A percentile compares a stretch with the other conserved stretches of the same genome.
phyloP scores from a whole-genome alignment of 1,140 invertebrate genomes.

The Diabrotica undecimpunctata region DNA sequence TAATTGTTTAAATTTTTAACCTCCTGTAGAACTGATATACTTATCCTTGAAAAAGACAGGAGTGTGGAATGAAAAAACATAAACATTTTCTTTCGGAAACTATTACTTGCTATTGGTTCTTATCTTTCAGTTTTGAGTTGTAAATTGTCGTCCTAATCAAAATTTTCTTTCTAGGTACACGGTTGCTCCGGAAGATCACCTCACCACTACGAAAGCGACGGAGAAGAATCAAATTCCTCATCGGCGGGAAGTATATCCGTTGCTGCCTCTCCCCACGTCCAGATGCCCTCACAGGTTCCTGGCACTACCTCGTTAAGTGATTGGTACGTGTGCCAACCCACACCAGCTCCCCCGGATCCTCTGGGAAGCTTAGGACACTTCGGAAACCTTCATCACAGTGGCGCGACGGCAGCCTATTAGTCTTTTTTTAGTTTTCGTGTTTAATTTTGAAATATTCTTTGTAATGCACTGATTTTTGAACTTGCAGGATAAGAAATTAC shows the following conservation, averaged over 20 bases:
- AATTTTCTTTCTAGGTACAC: conserved; percentile 51
- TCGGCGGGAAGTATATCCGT: conserved; percentile 50
- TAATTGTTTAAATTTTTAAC: no score
- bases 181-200: conserved; percentile 50
- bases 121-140: no score
- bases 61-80: no score
- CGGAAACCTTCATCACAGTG: conserved; percentile 52
- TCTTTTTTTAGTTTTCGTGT: not conserved
- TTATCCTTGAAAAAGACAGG: no score
- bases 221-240: conserved; percentile 57
- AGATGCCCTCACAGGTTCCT: conserved; percentile 41
- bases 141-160: no score
- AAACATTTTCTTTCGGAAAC: no score
- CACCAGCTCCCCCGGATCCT: conserved; percentile 48
- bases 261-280: conserved; percentile 50
- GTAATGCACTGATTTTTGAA: not conserved
- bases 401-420: conserved; percentile 54
- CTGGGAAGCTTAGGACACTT: conserved; percentile 55
- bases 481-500: not conserved
- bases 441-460: not conserved
- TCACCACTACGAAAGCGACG: conserved; percentile 56
- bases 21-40: no score
- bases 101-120: no score
- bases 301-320: conserved; percentile 54
- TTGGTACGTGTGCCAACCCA: conserved; percentile 56